A percentile compares a stretch with the other conserved stretches of the same genome.
Conservation (phyloP, 2,113 vertebrate species). For the Chamaea fasciata region DNA sequence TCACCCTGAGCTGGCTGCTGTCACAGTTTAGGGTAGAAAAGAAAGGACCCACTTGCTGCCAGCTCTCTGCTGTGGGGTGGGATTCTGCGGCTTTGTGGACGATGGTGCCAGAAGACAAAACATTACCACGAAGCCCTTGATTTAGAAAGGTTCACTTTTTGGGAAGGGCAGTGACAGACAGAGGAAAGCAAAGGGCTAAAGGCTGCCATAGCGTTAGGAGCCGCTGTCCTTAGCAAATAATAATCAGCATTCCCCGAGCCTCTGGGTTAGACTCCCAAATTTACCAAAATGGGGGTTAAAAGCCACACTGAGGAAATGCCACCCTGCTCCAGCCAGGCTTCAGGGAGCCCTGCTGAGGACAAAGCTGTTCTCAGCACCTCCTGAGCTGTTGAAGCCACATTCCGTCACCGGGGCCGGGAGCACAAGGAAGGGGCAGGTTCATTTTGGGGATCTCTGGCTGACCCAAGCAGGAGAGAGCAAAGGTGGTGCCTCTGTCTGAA, state of each 20-base stretch:
- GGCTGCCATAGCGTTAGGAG: not conserved
- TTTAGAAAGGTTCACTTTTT: not conserved
- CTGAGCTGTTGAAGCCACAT: not conserved
- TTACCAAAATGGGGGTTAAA: not conserved
- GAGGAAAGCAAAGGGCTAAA: not conserved
- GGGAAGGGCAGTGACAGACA: not conserved
- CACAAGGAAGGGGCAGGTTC: not conserved
- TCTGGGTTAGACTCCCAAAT: not conserved
- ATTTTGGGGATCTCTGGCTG: not conserved
- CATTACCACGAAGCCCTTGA: not conserved
- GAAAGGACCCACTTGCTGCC: not conserved
- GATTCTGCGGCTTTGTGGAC: not conserved
- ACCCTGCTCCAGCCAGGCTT: not conserved
- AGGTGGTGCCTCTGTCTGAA: not conserved
- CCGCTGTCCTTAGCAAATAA: not conserved
- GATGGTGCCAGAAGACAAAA: not conserved
- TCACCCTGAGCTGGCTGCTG: not conserved
- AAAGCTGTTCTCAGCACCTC: not conserved
- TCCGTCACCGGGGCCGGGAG: accelerated
- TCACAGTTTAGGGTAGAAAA: not conserved
- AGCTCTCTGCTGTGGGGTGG: not conserved
- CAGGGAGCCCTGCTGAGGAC: not conserved
- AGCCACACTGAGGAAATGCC: not conserved
- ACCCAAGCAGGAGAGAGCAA: not conserved
- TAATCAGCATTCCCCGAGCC: not conserved